These are phyloP conservation scores for Ibidorhyncha struthersii DNA, from an alignment of 2,113 vertebrate species.

Conservation along the genomic window DNA sequence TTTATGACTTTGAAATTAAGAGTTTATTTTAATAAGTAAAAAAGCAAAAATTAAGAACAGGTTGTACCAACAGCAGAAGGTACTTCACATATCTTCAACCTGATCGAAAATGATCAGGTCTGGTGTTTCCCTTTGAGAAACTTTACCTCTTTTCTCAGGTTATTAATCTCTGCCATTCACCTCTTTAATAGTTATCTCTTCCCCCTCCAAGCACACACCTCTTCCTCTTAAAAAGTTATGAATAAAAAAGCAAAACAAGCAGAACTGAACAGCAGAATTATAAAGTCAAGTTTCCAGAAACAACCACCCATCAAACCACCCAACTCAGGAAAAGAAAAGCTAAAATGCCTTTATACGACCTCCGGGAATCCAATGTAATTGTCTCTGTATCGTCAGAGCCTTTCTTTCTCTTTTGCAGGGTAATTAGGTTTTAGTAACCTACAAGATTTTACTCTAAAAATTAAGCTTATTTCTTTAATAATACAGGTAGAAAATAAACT, in stretches of 20 bases:
- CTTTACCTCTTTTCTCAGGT: background rate
- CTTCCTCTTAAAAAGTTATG: background rate
- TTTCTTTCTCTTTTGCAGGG: background rate
- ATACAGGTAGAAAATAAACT: background rate
- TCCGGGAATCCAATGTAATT: rapidly evolving
- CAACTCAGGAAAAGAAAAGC: background rate
- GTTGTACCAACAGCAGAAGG: background rate
- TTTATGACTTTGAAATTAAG: background rate
- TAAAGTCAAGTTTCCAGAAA: background rate
- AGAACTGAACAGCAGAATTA: background rate
- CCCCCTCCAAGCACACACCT: background rate
- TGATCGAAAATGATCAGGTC: background rate
- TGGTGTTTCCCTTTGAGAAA: background rate
- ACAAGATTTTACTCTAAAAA: background rate
- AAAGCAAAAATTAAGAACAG: background rate
- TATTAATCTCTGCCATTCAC: background rate
- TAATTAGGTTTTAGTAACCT: background rate
- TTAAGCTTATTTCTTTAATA: background rate
- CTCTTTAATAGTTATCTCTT: background rate
- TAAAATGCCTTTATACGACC: background rate
- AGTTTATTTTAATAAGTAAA: background rate
- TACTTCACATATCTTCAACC: rapidly evolving
- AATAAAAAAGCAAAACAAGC: background rate
- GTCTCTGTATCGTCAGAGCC: background rate
- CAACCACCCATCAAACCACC: background rate